Evolutionary conservation across 2,797 vertebrate species (phyloP).

Genomic region (Potorous gilbertii): DNA sequence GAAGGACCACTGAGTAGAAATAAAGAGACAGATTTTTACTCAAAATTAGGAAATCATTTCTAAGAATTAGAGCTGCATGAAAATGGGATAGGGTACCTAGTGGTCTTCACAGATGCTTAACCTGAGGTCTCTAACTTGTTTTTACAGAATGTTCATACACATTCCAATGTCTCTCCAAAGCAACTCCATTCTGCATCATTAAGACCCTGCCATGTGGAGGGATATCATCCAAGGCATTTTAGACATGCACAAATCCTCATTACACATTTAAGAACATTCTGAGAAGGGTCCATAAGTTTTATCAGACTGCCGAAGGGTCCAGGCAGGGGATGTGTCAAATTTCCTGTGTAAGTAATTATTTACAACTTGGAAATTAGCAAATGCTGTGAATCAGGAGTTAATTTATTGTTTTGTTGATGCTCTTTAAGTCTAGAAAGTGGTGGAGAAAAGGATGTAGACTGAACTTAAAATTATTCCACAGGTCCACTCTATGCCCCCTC

Average conservation of each 20-base stretch:
- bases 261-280: neutral
- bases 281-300: neutral
- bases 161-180: neutral
- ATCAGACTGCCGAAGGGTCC: neutral
- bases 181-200: neutral
- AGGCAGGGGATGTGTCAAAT: neutral
- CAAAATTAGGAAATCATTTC: neutral
- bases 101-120: neutral
- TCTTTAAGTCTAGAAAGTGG: neutral
- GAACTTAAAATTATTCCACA: neutral
- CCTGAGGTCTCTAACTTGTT: neutral
- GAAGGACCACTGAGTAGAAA: neutral
- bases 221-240: neutral
- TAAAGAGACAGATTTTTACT: neutral
- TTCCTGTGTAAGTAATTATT: neutral
- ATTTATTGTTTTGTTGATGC: neutral
- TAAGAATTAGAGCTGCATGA: neutral
- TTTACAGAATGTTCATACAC: neutral
- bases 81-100: neutral
- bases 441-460: neutral
- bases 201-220: neutral
- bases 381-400: neutral
- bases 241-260: neutral
- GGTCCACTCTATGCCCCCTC: too few relatives aligned
- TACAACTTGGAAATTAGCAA: neutral